A percentile compares a stretch with the other conserved stretches of the same genome.
Conservation (phyloP, 2,797 vertebrate species). For the Rhinoraja longicauda region DNA sequence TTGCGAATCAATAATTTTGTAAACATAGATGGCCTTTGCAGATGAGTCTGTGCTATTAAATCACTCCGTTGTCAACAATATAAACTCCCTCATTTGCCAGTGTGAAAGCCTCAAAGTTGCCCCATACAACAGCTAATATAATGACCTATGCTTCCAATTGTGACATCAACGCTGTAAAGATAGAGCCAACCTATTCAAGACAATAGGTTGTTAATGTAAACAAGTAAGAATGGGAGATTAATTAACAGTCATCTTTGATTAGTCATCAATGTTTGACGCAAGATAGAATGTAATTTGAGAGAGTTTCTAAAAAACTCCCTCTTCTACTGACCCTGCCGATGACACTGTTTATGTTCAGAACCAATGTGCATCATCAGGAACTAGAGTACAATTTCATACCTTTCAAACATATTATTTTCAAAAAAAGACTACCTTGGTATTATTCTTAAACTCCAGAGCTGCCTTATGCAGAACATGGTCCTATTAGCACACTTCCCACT, state of each 20-base stretch:
- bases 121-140: background rate
- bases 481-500: background rate
- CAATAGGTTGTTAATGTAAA: background rate
- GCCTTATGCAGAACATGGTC: background rate
- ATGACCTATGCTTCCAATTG: background rate
- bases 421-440: background rate
- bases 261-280: background rate
- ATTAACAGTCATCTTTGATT: background rate
- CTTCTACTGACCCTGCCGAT: background rate
- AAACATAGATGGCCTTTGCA: background rate
- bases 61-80: background rate
- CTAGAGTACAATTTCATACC: background rate
- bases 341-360: background rate
- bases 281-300: background rate
- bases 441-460: background rate
- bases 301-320: background rate
- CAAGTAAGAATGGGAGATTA: background rate
- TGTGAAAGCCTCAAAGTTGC: background rate
- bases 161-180: background rate
- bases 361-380: background rate
- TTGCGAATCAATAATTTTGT: background rate
- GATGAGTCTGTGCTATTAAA: background rate
- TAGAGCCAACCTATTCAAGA: background rate
- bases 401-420: background rate
- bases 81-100: background rate